Percentiles rank a stretch among this genome's conserved stretches.
phyloP scores from a whole-genome alignment of 1,140 invertebrate species.

The Drosophila baimaii region DNA sequence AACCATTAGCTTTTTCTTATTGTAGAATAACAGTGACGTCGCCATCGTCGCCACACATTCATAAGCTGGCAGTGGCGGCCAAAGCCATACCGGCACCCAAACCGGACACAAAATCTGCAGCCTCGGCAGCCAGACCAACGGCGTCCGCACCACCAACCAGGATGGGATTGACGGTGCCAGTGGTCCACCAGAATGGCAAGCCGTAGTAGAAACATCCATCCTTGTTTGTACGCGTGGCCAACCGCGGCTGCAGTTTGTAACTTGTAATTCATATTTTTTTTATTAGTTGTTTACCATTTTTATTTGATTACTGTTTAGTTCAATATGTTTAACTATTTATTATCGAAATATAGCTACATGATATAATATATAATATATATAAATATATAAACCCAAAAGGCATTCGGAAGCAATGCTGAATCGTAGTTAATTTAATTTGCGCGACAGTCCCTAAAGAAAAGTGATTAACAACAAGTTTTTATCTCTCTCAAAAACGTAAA shows the following conservation, averaged over 20 bases:
- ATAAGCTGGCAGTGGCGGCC: constrained; percentile 77
- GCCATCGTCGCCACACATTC: constrained; percentile 82
- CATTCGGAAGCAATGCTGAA: constrained; percentile 34
- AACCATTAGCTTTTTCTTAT: constrained; percentile 83
- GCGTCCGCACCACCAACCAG: constrained; percentile 26
- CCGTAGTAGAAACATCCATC: constrained; percentile 24
- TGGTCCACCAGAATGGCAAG: constrained; percentile 35
- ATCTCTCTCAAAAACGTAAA: constrained; percentile 49
- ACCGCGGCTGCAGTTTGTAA: constrained; percentile 47
- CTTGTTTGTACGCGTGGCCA: constrained; percentile 13
- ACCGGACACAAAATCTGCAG: constrained; percentile 61
- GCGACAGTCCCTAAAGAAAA: constrained; percentile 75
- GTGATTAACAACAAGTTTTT: constrained; percentile 74
- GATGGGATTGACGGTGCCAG: constrained; percentile 31
- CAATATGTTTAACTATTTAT: constrained; percentile 82
- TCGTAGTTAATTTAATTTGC: constrained; percentile 81
- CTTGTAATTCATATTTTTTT: constrained; percentile 61
- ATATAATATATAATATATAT: constrained; percentile 32
- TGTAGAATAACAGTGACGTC: constrained; percentile 84
- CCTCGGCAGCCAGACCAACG: constrained; percentile 16
- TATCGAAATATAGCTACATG: constrained; percentile 77
- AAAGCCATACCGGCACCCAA: constrained; percentile 76
- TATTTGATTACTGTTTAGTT: constrained; percentile 80
- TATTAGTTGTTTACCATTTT: constrained; percentile 76
- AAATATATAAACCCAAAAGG: constrained; percentile 51